phyloP scores from a whole-genome alignment of 2,113 vertebrate species.

The Gila orcuttii region DNA sequence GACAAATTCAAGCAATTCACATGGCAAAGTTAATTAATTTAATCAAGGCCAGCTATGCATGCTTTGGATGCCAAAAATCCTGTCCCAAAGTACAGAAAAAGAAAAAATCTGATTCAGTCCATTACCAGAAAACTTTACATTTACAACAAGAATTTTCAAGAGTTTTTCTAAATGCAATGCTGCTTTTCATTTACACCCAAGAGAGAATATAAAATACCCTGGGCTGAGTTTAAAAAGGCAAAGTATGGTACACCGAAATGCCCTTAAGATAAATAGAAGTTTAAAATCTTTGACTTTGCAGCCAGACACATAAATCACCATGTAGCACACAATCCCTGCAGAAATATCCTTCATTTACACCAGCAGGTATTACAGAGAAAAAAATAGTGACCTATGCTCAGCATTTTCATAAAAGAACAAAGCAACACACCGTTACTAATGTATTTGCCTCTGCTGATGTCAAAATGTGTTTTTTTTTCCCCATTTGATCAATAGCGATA shows the following conservation, averaged over 20 bases:
- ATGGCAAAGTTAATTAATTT: not conserved
- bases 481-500: slow-evolving; percentile 1
- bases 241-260: slow-evolving; percentile 7
- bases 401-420: slow-evolving; percentile 18
- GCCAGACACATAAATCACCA: slow-evolving; percentile 47
- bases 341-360: slow-evolving; percentile 29
- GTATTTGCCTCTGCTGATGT: not conserved
- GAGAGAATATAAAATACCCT: not conserved
- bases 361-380: slow-evolving; percentile 17
- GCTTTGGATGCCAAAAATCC: not conserved
- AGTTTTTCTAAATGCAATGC: not conserved
- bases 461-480: not conserved
- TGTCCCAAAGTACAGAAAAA: not conserved
- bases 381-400: not conserved
- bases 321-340: not conserved
- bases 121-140: not conserved
- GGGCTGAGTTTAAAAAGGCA: slow-evolving; percentile 13
- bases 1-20: not conserved
- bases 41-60: not conserved
- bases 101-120: not conserved
- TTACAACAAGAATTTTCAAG: not conserved
- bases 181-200: not conserved
- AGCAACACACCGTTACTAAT: not conserved
- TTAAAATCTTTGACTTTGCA: slow-evolving; percentile 32
- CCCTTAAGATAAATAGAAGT: slow-evolving; percentile 28